Evolutionary conservation across 2,888 invertebrate species (phyloP).

Genomic region (Pycnomerus fuliginosus): DNA sequence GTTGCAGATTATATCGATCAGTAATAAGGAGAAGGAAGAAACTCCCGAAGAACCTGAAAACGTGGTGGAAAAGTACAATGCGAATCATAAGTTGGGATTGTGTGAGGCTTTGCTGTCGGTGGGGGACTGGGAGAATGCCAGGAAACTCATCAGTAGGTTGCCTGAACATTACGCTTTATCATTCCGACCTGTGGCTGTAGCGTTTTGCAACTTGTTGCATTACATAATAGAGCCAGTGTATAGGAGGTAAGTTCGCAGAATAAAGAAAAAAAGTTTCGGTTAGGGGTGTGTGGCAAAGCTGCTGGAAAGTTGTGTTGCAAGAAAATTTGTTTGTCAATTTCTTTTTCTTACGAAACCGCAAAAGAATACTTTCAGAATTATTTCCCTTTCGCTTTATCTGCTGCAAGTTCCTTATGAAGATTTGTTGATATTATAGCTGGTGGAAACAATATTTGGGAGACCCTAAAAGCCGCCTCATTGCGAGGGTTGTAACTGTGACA

Average conservation of each 20-base stretch:
- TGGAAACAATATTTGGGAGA: too few species aligned
- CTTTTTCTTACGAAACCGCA: too few species aligned
- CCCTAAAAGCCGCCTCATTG: too few species aligned
- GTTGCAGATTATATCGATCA: conserved; percentile 78
- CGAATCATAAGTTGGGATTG: conserved; percentile 92
- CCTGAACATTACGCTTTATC: conserved; percentile 80
- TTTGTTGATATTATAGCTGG: too few species aligned
- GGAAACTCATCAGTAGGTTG: conserved; percentile 74
- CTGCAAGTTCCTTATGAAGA: too few species aligned
- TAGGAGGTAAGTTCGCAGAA: conserved; percentile 63
- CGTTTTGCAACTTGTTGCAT: conserved; percentile 79
- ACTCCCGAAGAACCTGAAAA: conserved; percentile 69
- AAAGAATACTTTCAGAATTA: too few species aligned
- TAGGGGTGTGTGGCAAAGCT: too few species aligned
- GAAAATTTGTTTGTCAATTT: too few species aligned
- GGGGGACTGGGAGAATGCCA: conserved; percentile 89
- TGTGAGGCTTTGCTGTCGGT: conserved; percentile 85
- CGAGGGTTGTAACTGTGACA: too few species aligned
- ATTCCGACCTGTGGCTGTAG: conserved; percentile 74
- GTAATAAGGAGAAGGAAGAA: conserved; percentile 74
- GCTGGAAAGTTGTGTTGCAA: too few species aligned
- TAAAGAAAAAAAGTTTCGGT: too few species aligned
- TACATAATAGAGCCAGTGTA: conserved; percentile 86
- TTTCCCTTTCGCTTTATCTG: too few species aligned
- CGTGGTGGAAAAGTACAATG: conserved; percentile 60